These are phyloP conservation scores for Hirudo medicinalis DNA, from an alignment of 1,140 invertebrate genomes.

Conservation along the genomic window DNA sequence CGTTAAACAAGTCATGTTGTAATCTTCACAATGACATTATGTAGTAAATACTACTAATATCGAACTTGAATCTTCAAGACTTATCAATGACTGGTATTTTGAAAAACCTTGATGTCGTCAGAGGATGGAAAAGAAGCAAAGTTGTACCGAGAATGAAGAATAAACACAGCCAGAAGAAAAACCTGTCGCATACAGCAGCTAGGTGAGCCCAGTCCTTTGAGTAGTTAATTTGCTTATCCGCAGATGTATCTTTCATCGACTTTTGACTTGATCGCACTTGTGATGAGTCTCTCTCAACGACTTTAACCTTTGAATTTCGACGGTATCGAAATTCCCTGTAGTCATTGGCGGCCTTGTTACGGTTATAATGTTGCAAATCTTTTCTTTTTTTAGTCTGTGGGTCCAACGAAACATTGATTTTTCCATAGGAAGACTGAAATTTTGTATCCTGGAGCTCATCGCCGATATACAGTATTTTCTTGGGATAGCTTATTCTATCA, in stretches of 20 bases:
- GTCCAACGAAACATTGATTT: not conserved
- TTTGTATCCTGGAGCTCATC: too few relatives aligned
- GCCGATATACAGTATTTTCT: too few relatives aligned
- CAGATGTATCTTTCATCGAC: too few relatives aligned
- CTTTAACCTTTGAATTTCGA: not conserved
- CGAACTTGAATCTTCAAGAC: too few relatives aligned
- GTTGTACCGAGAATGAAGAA: constrained; percentile 22
- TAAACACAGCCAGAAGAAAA: constrained; percentile 25
- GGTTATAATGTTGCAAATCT: not conserved
- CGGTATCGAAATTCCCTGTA: not conserved
- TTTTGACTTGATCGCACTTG: not conserved
- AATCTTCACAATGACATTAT: too few relatives aligned
- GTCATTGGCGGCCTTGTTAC: not conserved
- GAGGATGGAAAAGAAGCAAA: constrained; percentile 23
- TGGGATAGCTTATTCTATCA: too few relatives aligned
- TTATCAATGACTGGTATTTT: constrained; percentile 12
- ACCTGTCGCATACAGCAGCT: constrained; percentile 23
- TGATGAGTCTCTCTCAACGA: not conserved
- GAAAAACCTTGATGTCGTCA: constrained; percentile 17
- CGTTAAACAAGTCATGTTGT: too few relatives aligned
- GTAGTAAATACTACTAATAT: too few relatives aligned
- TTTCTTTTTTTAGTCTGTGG: not conserved
- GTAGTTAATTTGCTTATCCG: constrained; percentile 9
- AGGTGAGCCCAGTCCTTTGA: constrained; percentile 23
- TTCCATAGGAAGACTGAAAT: too few relatives aligned